Conservation (phyloP, 1,140 invertebrate species). For the Tetramorium simillimum region DNA sequence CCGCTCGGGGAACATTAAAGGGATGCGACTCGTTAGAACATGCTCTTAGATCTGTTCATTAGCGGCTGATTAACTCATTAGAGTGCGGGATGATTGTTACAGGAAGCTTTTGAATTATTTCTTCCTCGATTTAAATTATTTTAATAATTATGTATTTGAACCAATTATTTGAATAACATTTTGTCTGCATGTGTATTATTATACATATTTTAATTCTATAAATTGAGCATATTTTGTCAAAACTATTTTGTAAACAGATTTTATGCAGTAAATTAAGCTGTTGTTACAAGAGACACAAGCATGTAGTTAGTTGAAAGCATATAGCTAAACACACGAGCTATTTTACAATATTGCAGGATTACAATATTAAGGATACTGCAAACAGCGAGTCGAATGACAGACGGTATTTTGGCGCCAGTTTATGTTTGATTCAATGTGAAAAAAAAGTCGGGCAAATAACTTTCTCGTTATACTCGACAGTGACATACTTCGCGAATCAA, state of each 20-base stretch:
- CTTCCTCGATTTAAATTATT: neutral
- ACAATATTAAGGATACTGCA: neutral
- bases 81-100: neutral
- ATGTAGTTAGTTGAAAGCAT: too few species aligned
- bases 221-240: neutral
- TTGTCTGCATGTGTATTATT: too few species aligned
- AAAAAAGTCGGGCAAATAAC: neutral
- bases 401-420: neutral
- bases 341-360: neutral
- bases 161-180: neutral
- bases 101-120: neutral
- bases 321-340: neutral
- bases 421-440: neutral
- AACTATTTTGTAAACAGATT: neutral
- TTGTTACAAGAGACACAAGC: too few species aligned
- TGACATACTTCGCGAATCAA: neutral
- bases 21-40: conserved; percentile 37
- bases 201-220: neutral
- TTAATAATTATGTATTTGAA: neutral
- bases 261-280: neutral
- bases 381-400: neutral
- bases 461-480: conserved; percentile 3
- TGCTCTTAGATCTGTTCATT: conserved; percentile 29
- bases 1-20: conserved; percentile 50
- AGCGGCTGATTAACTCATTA: conserved; percentile 40